A percentile compares a stretch with the other conserved stretches of the same genome.
Evolutionary conservation across 2,888 invertebrate species (phyloP).

Genomic region (Deilephila porcellus): DNA sequence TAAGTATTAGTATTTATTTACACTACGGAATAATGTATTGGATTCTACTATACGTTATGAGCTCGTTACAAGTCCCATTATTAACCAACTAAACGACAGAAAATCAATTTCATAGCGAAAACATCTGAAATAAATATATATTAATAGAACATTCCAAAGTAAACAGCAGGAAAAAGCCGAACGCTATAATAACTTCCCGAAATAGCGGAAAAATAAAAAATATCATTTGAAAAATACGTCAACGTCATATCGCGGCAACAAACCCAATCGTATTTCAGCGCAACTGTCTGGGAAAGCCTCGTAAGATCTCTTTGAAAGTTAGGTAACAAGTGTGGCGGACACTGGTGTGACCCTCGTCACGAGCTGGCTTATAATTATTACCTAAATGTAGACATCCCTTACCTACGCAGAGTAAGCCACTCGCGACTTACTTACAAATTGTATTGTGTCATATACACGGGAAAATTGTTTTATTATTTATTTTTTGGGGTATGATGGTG

Average conservation of each 20-base stretch:
- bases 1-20: too few species aligned
- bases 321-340: slow-evolving; percentile 63
- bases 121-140: too few species aligned
- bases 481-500: not conserved
- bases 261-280: slow-evolving; percentile 34
- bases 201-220: slow-evolving; percentile 1
- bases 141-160: too few species aligned
- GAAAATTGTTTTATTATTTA: not conserved
- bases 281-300: slow-evolving; percentile 39
- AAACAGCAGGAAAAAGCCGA: not conserved
- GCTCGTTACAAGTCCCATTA: too few species aligned
- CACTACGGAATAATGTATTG: too few species aligned
- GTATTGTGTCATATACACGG: not conserved
- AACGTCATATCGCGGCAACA: slow-evolving; percentile 35
- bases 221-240: slow-evolving; percentile 20
- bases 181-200: not conserved
- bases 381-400: slow-evolving; percentile 41
- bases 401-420: slow-evolving; percentile 22
- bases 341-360: slow-evolving; percentile 71
- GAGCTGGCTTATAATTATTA: slow-evolving; percentile 60
- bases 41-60: too few species aligned
- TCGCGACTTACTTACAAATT: slow-evolving; percentile 20
- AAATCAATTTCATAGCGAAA: too few species aligned
- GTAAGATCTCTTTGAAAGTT: slow-evolving; percentile 50
- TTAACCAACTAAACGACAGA: too few species aligned